Base-by-base conservation (phyloP, 2,888 invertebrate genomes). In the Selenia dentaria region DNA sequence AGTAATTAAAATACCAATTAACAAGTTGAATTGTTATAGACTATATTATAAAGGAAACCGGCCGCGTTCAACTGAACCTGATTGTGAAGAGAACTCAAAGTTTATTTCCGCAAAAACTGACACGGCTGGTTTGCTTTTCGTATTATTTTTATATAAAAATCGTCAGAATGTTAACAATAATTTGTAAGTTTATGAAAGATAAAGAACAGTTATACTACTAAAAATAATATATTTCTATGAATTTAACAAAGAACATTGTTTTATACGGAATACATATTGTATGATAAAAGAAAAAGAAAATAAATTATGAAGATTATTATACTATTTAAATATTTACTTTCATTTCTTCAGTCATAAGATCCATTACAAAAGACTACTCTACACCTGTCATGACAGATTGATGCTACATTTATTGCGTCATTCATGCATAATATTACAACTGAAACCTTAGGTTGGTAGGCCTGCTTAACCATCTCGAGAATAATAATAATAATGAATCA, bases 141-240 rank as follows among this genome's bases (percentile, higher is more conserved):
- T 89, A 89, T 89, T 88, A 89, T 88, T 90, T 84, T 83, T 88
- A 81, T 88, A 88, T 79, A 81, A 70, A 79, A 80, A 79, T 83
- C 83, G 79, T 82, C 86, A 83, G 76, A 87, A 87, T 89, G 89
- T 90, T 89, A 90, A 89, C 88, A 88, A 74, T 90, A 83, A 85
- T 85, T 80, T 86, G 83, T 89, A 90, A 89, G 87, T 87, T 86
- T 87, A 86, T 87, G 82, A 83, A 83, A 81, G 82, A 85, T 84
- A 75, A 74, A 64, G 83, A 61, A 83, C 87, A 85, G 86, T 87
- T 88, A 87, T 89, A 88, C 80, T 87, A 88, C 80, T 87, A 87
- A 85, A n/a, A 87, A 87, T 89, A 89, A 89, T 90, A 89, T 89
- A 90, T 90, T 89, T 89, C 87, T 89, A 90, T 88, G 74, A 86